Conservation (phyloP, 1,140 invertebrate species). For the Ceratina calcarata region DNA sequence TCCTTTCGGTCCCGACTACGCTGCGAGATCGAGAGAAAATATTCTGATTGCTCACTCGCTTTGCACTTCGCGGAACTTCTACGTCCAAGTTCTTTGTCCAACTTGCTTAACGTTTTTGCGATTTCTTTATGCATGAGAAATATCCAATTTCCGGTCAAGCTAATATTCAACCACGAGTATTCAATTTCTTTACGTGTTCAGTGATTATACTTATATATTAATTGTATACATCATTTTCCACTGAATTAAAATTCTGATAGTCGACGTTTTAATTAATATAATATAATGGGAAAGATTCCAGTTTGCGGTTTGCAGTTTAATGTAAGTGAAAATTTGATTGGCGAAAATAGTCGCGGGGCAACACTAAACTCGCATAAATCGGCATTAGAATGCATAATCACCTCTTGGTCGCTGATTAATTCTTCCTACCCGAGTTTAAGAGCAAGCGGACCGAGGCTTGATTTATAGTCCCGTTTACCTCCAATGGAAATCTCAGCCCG, state of each 20-base stretch:
- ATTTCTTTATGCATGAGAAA: no score
- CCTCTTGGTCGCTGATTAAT: constrained; percentile 55
- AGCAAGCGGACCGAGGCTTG: constrained; percentile 29
- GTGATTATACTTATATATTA: no score
- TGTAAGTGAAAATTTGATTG: background rate
- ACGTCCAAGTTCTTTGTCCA: background rate
- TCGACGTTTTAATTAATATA: no score
- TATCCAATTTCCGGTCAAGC: no score
- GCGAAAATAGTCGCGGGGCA: background rate
- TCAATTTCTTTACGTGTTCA: no score
- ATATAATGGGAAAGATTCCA: background rate
- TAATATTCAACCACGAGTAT: no score
- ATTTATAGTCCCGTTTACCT: constrained; percentile 62
- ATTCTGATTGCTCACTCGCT: background rate
- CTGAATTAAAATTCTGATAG: no score
- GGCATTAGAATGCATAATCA: constrained; percentile 32
- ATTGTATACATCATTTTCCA: no score
- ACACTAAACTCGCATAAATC: constrained; percentile 28
- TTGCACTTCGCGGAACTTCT: background rate
- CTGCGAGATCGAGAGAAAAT: background rate
- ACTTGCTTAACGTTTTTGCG: background rate
- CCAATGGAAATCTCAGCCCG: constrained; percentile 57
- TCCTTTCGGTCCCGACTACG: constrained; percentile 5
- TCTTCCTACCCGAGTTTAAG: constrained; percentile 41
- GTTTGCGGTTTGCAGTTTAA: background rate